Evolutionary conservation across 2,888 invertebrate species (phyloP).

Genomic region (Pharmacophagus antenor): DNA sequence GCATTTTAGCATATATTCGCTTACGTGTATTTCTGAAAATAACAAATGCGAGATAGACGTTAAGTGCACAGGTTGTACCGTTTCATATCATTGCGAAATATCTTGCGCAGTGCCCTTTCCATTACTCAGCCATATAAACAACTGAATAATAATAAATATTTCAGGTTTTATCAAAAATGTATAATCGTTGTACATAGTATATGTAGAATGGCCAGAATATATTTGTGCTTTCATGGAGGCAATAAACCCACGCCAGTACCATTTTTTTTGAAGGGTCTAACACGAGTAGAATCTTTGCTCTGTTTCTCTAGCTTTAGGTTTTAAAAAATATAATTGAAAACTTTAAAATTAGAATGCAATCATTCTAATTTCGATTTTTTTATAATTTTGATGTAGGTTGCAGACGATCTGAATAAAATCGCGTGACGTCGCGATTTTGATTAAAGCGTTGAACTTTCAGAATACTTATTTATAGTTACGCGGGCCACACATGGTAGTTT

Average conservation of each 20-base stretch:
- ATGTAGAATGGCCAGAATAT: neutral
- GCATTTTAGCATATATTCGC: neutral
- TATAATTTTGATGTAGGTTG: neutral
- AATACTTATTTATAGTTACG: constrained; percentile 26
- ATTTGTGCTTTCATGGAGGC: neutral
- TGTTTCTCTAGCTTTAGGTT: no score
- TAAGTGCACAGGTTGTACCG: neutral
- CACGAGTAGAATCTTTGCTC: no score
- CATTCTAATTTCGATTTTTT: no score
- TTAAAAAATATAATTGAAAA: no score
- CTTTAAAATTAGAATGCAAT: no score
- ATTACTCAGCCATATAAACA: constrained; percentile 2
- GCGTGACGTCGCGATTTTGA: constrained; percentile 13
- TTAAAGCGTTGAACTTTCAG: constrained; percentile 25
- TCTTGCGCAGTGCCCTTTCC: neutral
- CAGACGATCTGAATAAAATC: constrained; percentile 12
- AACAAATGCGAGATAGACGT: neutral
- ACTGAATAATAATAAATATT: neutral
- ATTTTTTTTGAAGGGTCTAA: no score
- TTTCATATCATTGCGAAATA: constrained; percentile 3
- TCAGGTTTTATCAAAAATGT: neutral
- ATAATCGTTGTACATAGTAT: neutral
- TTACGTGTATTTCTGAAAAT: neutral
- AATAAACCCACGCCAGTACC: no score
- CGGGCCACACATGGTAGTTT: constrained; percentile 22